Conservation (phyloP, 2,888 invertebrate genomes). For the Brachyopa scutellaris region DNA sequence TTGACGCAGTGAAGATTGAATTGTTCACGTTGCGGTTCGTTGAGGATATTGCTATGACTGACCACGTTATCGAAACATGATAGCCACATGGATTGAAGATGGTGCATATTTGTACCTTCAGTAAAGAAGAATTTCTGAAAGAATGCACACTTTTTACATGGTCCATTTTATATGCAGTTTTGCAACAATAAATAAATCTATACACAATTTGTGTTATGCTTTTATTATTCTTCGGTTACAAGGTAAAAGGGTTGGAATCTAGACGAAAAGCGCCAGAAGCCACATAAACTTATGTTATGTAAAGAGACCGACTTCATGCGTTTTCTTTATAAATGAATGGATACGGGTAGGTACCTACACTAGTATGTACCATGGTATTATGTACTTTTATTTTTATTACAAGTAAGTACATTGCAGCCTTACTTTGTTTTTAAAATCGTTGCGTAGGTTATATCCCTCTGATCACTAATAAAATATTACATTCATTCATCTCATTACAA, state of each 20-base stretch:
- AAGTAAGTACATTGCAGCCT: too few relatives aligned
- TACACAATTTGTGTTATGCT: too few relatives aligned
- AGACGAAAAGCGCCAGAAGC: background rate
- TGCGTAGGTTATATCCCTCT: too few relatives aligned
- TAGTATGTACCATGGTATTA: too few relatives aligned
- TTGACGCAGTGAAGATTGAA: background rate
- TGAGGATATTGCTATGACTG: background rate
- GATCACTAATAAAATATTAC: too few relatives aligned
- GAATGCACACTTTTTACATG: background rate
- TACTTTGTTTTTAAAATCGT: too few relatives aligned
- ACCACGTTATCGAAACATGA: constrained; percentile 51
- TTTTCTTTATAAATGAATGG: too few relatives aligned
- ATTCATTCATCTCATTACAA: too few relatives aligned
- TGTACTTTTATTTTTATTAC: too few relatives aligned
- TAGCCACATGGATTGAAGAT: constrained; percentile 13
- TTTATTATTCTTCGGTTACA: constrained; percentile 3
- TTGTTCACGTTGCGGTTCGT: constrained; percentile 8
- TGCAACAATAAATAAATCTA: background rate
- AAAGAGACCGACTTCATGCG: too few relatives aligned
- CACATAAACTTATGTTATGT: constrained; percentile 10
- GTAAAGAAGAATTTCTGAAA: background rate
- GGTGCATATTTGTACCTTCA: background rate
- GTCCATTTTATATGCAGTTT: background rate
- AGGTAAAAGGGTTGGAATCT: background rate
- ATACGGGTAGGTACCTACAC: too few relatives aligned